phyloP scores from a whole-genome alignment of 2,113 vertebrate genomes.

The Pluvianellus socialis region DNA sequence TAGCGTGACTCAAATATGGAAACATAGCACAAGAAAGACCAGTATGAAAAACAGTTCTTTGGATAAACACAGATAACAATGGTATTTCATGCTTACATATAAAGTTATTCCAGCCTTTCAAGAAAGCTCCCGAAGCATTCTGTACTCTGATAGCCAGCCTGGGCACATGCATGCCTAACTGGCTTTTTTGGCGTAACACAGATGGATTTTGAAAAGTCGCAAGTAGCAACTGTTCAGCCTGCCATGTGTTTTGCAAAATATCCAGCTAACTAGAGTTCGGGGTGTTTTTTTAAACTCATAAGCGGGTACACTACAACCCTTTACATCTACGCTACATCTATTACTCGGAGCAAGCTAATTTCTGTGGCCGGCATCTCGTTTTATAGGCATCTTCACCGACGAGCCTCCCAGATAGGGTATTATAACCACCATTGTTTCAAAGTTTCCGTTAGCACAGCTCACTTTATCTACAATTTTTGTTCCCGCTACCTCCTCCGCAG shows the following conservation, averaged over 20 bases:
- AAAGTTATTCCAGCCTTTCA: not conserved
- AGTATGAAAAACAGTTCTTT: not conserved
- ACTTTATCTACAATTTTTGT: not conserved
- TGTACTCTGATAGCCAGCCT: not conserved
- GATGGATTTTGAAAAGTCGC: not conserved
- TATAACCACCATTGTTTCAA: not conserved
- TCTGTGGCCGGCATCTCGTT: not conserved
- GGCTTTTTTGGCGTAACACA: not conserved
- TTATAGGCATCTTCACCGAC: not conserved
- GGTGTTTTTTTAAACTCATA: not conserved
- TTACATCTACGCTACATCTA: rapidly evolving
- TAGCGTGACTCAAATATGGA: not conserved
- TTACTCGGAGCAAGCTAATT: not conserved
- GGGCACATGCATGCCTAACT: rapidly evolving
- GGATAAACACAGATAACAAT: not conserved
- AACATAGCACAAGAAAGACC: not conserved
- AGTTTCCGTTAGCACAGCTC: not conserved
- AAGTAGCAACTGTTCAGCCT: not conserved
- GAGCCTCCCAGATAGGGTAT: rapidly evolving
- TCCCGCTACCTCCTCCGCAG: not conserved
- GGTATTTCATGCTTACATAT: not conserved
- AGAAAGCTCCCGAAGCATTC: rapidly evolving
- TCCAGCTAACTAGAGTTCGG: too few species aligned
- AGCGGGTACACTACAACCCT: not conserved
- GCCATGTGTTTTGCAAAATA: not conserved